Evolutionary conservation across 2,888 invertebrate species (phyloP), one percentile per base, ranked within the genome.

Genomic region (Drosophila incognita): DNA sequence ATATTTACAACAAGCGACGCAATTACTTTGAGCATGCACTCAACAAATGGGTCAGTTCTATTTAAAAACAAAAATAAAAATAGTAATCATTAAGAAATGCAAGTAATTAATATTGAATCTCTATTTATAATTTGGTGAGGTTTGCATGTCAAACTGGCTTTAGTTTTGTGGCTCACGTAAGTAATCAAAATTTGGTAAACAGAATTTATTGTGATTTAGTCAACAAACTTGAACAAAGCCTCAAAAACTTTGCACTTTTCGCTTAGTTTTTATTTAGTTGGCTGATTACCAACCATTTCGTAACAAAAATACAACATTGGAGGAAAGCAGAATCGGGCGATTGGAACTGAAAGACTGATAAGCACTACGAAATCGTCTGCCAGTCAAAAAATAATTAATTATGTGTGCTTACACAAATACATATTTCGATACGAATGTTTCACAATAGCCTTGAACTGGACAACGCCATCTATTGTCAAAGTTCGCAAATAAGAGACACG

Each of bases 251-350:
- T 63, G 75, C 40, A 62, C 75, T 71, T 61, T 58, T 60, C 33
- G n/a, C 48, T 33, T 24, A 52, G 24, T 46, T 42, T 38, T 38
- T 53, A 33, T 6, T 51, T 58, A 60, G 51, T 56, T 46, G 51
- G 62, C 24, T 69, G 61, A 73, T 72, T 66, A 74, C 76, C 81
- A 82, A 76, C 71, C 75, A 59, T 84, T 87, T 85, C 70, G 70
- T 83, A 86, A 81, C 70, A 84, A 81, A 87, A 83, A 74, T 59
- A 83, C 75, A 79, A 62, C 24, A 40, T 31, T 36, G n/a, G 15
- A 4, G 38, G 31, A 59, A 70, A 63, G 57, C 54, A 57, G 63
- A 63, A 70, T 49, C 56, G 21, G 33, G 31, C 74, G 69, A 75
- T 61, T 67, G 54, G 40, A 51, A 57, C 13, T 36, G 36, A 40